Evolutionary conservation across 2,797 vertebrate species (phyloP).

Genomic region (Phalanger gymnotis): DNA sequence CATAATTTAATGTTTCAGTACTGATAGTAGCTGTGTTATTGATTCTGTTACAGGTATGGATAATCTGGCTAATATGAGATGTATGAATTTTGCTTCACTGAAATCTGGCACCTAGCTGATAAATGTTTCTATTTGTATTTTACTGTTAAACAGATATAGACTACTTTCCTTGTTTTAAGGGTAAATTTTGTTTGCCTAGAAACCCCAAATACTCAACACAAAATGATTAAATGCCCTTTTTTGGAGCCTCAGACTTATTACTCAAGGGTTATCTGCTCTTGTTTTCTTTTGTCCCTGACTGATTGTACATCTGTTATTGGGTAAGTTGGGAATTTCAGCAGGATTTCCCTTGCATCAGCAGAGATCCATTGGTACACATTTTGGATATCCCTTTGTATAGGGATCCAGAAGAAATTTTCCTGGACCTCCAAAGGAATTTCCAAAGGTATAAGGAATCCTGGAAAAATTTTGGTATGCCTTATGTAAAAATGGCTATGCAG

Average conservation of each 20-base stretch:
- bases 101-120: not conserved
- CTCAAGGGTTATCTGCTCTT: not conserved
- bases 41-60: not conserved
- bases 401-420: not conserved
- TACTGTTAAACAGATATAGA: not conserved
- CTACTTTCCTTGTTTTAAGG: not conserved
- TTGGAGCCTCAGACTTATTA: not conserved
- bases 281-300: not conserved
- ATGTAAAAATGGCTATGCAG: not conserved
- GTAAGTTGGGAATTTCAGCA: not conserved
- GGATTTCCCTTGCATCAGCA: not conserved
- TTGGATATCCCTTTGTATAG: not conserved
- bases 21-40: not conserved
- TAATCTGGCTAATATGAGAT: not conserved
- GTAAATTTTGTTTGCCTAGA: not conserved
- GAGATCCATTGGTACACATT: not conserved
- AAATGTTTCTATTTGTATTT: not conserved
- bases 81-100: not conserved
- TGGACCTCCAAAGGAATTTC: not conserved
- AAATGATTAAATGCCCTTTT: not conserved
- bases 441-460: not conserved
- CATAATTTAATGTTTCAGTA: not conserved
- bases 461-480: not conserved
- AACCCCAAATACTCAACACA: not conserved
- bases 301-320: not conserved